Evolutionary conservation across 1,140 invertebrate genomes (phyloP).

Genomic region (Forficula auricularia): DNA sequence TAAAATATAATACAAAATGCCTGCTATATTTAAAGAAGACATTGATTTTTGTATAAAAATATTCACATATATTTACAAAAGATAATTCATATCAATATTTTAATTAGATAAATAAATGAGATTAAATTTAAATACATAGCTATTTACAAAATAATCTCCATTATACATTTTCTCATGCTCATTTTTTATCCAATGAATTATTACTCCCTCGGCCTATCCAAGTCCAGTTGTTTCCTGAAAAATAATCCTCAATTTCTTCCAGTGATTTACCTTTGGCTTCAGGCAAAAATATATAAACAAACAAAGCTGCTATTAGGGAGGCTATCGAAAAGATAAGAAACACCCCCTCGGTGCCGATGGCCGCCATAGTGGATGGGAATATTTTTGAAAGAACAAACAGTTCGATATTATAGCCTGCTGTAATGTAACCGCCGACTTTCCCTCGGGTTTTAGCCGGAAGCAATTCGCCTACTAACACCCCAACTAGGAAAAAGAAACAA

Average conservation of each 20-base stretch:
- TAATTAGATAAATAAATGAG: no score
- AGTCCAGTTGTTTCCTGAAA: conserved; percentile 41
- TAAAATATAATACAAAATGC: not conserved
- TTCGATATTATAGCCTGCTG: conserved; percentile 43
- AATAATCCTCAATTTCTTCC: conserved; percentile 64
- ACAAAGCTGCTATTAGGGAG: conserved; percentile 34
- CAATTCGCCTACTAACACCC: conserved; percentile 50
- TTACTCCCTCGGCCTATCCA: conserved; percentile 27
- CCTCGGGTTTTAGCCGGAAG: conserved; percentile 45
- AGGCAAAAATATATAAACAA: conserved; percentile 53
- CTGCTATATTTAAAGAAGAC: no score
- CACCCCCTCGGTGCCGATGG: conserved; percentile 39
- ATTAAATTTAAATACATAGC: no score
- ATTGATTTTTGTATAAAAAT: no score
- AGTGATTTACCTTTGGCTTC: conserved; percentile 65
- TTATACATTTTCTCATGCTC: no score
- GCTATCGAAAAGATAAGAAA: conserved; percentile 51
- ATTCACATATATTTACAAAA: no score
- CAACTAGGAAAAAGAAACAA: conserved; percentile 49
- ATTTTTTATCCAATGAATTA: no score
- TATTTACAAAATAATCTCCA: no score
- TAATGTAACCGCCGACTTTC: conserved; percentile 45
- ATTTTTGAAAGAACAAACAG: conserved; percentile 55
- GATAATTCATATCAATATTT: no score
- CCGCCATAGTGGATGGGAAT: conserved; percentile 39